These are phyloP conservation scores for Rattus rattus DNA, from an alignment of 2,113 vertebrate species.

Conservation along the genomic window DNA sequence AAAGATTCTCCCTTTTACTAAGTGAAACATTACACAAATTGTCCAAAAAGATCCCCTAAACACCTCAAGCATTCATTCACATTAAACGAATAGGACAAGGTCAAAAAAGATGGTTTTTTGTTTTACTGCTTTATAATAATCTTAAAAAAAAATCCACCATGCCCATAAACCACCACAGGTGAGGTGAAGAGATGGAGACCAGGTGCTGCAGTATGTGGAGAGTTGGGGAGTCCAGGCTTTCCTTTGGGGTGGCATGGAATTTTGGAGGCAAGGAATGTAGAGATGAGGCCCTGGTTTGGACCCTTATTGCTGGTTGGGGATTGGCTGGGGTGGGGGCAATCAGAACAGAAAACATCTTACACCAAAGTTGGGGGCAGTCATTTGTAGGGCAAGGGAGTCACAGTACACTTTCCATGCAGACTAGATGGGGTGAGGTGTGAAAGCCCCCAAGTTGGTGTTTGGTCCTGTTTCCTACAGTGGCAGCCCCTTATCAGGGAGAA, in stretches of 20 bases:
- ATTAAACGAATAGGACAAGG: slow-evolving; percentile 77
- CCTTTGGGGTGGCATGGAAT: slow-evolving; percentile 12
- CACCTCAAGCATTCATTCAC: slow-evolving; percentile 57
- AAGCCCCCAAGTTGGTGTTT: slow-evolving; percentile 68
- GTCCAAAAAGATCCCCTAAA: not conserved
- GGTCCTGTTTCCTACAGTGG: slow-evolving; percentile 69
- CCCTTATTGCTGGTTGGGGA: slow-evolving; percentile 82
- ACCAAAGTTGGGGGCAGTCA: slow-evolving; percentile 60
- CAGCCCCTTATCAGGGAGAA: slow-evolving; percentile 62
- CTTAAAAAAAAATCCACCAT: slow-evolving; percentile 71
- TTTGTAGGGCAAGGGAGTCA: not conserved
- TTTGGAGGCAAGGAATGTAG: not conserved
- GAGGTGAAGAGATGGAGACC: slow-evolving; percentile 72
- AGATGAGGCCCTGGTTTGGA: slow-evolving; percentile 70
- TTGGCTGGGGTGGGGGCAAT: slow-evolving; percentile 32
- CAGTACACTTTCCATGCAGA: slow-evolving; percentile 82
- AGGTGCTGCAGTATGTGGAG: slow-evolving; percentile 76
- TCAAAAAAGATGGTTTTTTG: slow-evolving; percentile 34
- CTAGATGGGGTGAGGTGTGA: slow-evolving; percentile 71
- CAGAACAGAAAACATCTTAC: slow-evolving; percentile 71
- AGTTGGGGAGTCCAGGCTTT: slow-evolving; percentile 3
- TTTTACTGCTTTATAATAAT: slow-evolving; percentile 81
- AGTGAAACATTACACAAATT: slow-evolving; percentile 41
- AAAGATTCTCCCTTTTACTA: not conserved
- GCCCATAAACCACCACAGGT: slow-evolving; percentile 80